Evolutionary conservation across 2,797 vertebrate species (phyloP), one percentile per base, ranked within the genome.

Genomic region (Fistularia tabacaria): DNA sequence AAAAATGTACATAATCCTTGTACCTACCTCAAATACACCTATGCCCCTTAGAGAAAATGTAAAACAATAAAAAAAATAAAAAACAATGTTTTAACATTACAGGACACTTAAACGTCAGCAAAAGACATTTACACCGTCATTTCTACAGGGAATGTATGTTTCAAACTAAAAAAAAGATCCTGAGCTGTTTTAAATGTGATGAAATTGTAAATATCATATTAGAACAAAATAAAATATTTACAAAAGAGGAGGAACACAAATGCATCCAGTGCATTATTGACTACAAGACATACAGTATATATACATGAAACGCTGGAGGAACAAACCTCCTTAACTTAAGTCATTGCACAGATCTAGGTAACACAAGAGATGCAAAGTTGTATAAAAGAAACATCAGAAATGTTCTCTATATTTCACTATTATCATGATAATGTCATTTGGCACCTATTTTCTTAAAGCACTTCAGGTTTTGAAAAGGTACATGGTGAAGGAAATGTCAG

Each of bases 251-350:
- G 56, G 77, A 64, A 58, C 45, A 64, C 55, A 52, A 68, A 83
- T 83, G 78, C 77, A 87, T 79, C 85, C 86, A 87, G 89, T 80
- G 83, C 85, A 89, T 84, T 60, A 47, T 50, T 71, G 40, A 60
- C 47, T 54, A 66, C 74, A 62, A 76, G 64, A 68, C 14, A 77
- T 42, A 56, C 38, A 46, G 9, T 13, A 9, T 40, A 37, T 49
- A 68, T 51, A 68, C 14, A 65, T 51, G 46, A 11, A 6, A 60
- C 13, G 46, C 10, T 44, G 58, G 11, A 51, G 63, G 69, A 44
- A 65, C 41, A 11, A 65, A 53, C 49, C 1, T 42, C 38, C 42
- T 54, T 74, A 59, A 77, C 54, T 49, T 45, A 78, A 64, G 36
- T 36, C 49, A 79, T 73, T 81, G 65, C 69, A 82, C 70, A 66